Evolutionary conservation across 2,888 invertebrate genomes (phyloP), one percentile per base, ranked within the genome.

Genomic region (Caenorhabditis sp.): DNA sequence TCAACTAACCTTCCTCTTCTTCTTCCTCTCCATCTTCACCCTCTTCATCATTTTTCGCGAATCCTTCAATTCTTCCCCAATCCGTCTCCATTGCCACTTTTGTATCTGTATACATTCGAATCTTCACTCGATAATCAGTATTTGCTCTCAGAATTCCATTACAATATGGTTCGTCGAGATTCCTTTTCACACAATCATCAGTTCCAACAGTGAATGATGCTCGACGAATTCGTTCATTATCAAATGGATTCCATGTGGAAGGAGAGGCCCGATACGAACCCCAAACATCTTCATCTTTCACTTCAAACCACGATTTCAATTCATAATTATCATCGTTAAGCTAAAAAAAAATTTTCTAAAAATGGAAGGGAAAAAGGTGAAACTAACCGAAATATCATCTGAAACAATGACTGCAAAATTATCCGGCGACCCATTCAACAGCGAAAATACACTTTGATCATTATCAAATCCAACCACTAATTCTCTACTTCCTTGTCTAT

Each of bases 11-110:
- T 70, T 63, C 69, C 52, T 69, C 70, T 31, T 74, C 71, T 50
- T 80, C 71, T 14, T 74, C 70, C n/a, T 78, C 78, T 10, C 79
- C 78, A n/a, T 76, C 77, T 3, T 65, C 59, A 23, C 69, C 77
- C 12, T 70, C 68, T 20, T 61, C 74, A 23, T 78, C 79, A 26
- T 71, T 69, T 53, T 65, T 70, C 23, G 59, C 72, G 20, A 49
- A 78, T n/a, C 85, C 85, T 57, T 83, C 72, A 17, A 85, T 78
- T 8, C 75, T 67, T 12, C 80, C 81, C 86, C 86, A 86, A 59
- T 86, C 85, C 0, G 84, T 83, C 67, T 86, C 86, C 78, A 86
- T 82, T 7, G 86, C 86, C 17, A 86, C 77, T 54, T 83, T 82
- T 26, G 81, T 77, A 54, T 82, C 83, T 21, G 82, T 83, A 71